Base-by-base conservation (phyloP, 2,113 vertebrate species). In the Thermophis baileyi region DNA sequence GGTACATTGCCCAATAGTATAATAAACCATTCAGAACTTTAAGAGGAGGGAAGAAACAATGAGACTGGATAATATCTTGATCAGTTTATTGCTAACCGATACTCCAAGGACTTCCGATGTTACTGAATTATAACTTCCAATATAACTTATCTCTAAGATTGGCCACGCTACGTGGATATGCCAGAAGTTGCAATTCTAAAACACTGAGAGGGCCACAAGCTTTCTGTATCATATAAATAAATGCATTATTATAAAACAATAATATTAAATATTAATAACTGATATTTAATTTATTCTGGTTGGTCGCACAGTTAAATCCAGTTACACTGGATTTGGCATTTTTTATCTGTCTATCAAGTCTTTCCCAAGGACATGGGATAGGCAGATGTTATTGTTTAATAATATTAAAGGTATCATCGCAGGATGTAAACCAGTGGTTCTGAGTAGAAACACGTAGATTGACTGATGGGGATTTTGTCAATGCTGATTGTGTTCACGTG, bases 1-100 rank as follows among this genome's bases (percentile, higher is more conserved):
- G 94, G 89, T 94, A 49, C 57, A 89, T 46, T 89, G 91, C 24
- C 11, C 91, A 92, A 87, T 92, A 90, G 94, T 60, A 95, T 92
- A 88, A 92, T 47, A 92, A 94, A 93, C 85, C 74, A 94, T 60
- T 4, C 49, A 92, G 69, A 93, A 94, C 40, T 47, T 85, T 86
- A 24, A 85, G 60, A 44, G 14, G 14, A 47, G 0, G 27, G 18
- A 49, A 8, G 2, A 87, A 40, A 25, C 35, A 63, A 63, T 60
- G 20, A 50, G 55, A 63, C 8, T 35, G 40, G 46, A 24, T 63
- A 91, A 87, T 20, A 44, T 40, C n/a, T 81, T 81, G 69, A 20
- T 81, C 7, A 44, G 74, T 44, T 81, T 81, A 81, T 81, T 22
- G 18, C 35, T 81, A 81, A 81, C 7, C 0, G 74, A 81, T 35